A percentile compares a stretch with the other conserved stretches of the same genome.
Conservation (phyloP, 2,797 vertebrate species). For the Cryptoblepharus egeriae region DNA sequence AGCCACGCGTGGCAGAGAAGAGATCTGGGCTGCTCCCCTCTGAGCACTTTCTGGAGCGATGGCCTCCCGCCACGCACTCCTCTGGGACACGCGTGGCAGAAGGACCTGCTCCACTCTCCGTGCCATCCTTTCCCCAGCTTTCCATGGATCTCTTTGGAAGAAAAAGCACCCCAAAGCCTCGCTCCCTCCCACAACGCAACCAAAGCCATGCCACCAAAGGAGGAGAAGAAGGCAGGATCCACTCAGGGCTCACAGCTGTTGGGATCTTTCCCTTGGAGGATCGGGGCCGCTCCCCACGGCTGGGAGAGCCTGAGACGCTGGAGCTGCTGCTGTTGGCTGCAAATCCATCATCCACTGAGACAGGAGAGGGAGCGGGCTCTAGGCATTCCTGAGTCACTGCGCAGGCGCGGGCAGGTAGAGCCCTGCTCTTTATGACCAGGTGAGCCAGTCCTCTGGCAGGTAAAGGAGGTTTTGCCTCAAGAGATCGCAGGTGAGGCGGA, state of each 20-base stretch:
- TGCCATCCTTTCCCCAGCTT: no score
- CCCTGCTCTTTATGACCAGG: constrained; percentile 91
- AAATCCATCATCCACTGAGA: constrained; percentile 75
- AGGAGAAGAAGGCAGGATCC: not conserved
- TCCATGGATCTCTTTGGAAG: not conserved
- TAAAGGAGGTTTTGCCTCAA: constrained; percentile 86
- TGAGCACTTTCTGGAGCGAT: not conserved
- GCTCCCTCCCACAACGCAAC: no score
- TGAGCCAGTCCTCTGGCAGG: constrained; percentile 89
- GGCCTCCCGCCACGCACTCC: no score
- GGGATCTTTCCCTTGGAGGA: constrained; percentile 30
- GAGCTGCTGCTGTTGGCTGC: constrained; percentile 59
- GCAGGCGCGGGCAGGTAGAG: constrained; percentile 92
- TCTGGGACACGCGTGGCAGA: not conserved
- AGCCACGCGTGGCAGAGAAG: not conserved
- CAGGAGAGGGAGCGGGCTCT: constrained; percentile 65
- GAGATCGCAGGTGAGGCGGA: constrained; percentile 79
- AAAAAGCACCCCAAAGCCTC: no score
- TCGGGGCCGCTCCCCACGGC: constrained; percentile 31
- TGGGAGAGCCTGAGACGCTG: constrained; percentile 10
- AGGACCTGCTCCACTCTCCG: not conserved
- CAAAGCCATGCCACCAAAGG: not conserved
- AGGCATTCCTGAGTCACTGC: constrained; percentile 82
- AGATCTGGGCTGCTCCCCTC: not conserved
- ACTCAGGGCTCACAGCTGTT: not conserved